These are phyloP conservation scores for Megalops atlanticus DNA, from an alignment of 2,113 vertebrate species.

Conservation along the genomic window DNA sequence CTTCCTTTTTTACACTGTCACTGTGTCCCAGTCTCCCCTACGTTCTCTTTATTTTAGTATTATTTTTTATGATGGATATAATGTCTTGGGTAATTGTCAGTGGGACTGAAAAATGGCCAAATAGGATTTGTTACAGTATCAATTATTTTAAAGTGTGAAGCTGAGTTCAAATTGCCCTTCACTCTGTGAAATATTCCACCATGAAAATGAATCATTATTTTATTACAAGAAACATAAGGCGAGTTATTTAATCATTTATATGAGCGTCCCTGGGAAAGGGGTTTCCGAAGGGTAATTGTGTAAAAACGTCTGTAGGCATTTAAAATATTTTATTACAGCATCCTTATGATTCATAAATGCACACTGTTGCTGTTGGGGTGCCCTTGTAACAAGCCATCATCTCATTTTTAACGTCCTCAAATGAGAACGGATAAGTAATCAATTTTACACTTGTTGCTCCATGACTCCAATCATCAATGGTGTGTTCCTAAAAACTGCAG, in stretches of 20 bases:
- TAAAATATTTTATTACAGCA: neutral
- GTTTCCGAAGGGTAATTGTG: neutral
- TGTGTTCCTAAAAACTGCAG: neutral
- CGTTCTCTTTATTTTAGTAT: neutral
- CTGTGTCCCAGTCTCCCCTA: neutral
- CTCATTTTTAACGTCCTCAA: neutral
- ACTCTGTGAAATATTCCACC: neutral
- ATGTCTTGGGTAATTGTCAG: neutral
- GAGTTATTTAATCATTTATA: neutral
- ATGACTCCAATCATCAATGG: conserved; percentile 23
- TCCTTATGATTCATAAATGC: neutral
- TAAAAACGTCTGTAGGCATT: neutral
- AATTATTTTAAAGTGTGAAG: neutral
- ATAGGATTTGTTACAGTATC: neutral
- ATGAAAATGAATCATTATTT: neutral
- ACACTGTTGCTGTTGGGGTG: neutral
- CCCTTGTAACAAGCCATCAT: conserved; percentile 4
- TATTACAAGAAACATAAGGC: neutral
- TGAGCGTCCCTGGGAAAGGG: no score
- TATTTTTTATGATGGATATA: neutral
- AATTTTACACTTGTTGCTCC: conserved; percentile 18
- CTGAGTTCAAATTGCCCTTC: neutral
- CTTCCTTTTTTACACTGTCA: no score
- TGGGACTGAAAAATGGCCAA: neutral
- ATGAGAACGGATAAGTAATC: conserved; percentile 23